Evolutionary conservation across 2,797 vertebrate genomes (phyloP), one percentile per base, ranked within the genome.

Genomic region (Enteromius anoplus): DNA sequence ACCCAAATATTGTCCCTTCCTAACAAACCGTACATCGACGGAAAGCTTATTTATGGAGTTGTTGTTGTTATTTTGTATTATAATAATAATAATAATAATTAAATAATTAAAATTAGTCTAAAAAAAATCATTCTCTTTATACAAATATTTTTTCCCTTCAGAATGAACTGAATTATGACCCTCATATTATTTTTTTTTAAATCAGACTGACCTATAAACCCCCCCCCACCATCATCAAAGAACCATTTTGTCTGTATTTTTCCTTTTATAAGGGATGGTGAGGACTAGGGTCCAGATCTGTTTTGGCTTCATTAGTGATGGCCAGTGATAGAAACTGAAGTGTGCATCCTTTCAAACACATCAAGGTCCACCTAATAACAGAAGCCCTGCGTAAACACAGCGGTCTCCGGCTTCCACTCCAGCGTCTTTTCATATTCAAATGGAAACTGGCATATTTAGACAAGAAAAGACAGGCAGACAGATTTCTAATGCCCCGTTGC

Each of bases 361-460:
- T 86, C 87, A 85, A 86, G 83, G 83, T 86, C 40, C 47, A 17
- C 40, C 64, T 85, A 76, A 84, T 85, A 78, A 79, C 75, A 73
- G 75, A 51, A 37, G 76, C 80, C 53, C 37, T n/a, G 82, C 34
- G 75, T 71, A 78, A 82, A 75, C 32, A 69, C 21, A 10, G 60
- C 83, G 55, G 29, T 72, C 65, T 75, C n/a, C 37, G 15, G 37
- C 21, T 81, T 76, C 64, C 34, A 32, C 81, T 83, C 64, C 17
- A 86, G 82, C 49, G 65, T 60, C 81, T 60, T 84, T 87, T 87
- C 86, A 85, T 87, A 87, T 88, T 88, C 66, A 85, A 85, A 89
- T 88, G 42, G 58, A 34, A 37, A 51, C 40, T 51, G 17, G 64
- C 60, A 51, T 75, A 79, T 86, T 83, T 78, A 81, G 68, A 89